Base-by-base conservation (phyloP, 2,113 vertebrate genomes). In the Prionailurus bengalensis region DNA sequence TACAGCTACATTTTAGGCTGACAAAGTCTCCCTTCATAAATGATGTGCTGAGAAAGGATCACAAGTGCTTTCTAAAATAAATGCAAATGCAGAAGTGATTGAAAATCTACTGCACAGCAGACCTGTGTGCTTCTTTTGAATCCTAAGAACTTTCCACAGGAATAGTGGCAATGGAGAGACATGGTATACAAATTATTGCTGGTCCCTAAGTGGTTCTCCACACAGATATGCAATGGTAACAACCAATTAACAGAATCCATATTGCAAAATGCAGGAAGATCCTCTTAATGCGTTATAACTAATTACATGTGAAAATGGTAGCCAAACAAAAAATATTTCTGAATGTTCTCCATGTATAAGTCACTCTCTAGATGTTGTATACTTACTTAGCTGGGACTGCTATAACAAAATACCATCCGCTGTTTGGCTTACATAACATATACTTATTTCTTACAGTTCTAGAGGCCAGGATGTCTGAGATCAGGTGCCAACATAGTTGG, bases 21-120 rank as follows among this genome's bases (percentile, higher is more conserved):
- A 96, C 80, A 93, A 94, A 95, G 33, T 3, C 42, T 94, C 68
- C 78, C 23, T 94, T 97, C 58, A 74, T 61, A 91, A 94, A 91
- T 55, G 61, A 74, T 63, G 6, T 89, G 39, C 33, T 36, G 16
- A 33, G 3, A 73, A 94, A 16, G 4, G 39, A 68, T 87, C 92
- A 36, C 21, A 92, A 95, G 14, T 82, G 31, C 16, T 91, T 95
- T 68, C 84, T 73, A 36, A 96, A 94, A 78, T 91, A 95, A 97
- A 86, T 76, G 5, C 14, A 45, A 81, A 92, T 83, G 48, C 85
- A 61, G 94, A 84, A 66, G 7, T 53, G 61, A 89, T 61, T 61
- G 25, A 89, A 96, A 94, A 86, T 93, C 3, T 55, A 42, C 68
- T 42, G 93, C 31, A 33, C 65, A 74, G 31, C 36, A 83, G 42